Evolutionary conservation across 2,797 vertebrate species (phyloP).

Genomic region (Sebastes taczanowskii): DNA sequence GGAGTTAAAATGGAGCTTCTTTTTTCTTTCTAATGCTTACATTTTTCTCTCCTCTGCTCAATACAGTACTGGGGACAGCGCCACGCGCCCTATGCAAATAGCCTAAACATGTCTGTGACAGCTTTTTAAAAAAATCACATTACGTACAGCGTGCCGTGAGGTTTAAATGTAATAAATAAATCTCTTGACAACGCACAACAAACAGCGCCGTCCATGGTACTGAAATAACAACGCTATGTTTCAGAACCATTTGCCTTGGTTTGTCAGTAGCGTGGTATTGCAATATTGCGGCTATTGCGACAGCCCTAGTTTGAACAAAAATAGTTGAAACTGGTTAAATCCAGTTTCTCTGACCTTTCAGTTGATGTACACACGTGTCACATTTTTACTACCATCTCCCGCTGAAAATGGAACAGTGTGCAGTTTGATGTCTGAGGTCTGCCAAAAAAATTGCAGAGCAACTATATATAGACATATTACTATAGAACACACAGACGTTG

Average conservation of each 20-base stretch:
- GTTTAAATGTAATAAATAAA: not conserved
- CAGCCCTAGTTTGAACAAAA: not conserved
- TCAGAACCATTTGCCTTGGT: not conserved
- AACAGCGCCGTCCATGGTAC: not conserved
- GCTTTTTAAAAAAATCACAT: not conserved
- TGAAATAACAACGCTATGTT: not conserved
- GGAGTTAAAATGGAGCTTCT: too few relatives aligned
- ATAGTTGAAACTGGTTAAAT: not conserved
- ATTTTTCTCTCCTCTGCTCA: not conserved
- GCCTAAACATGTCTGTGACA: not conserved
- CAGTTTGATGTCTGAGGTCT: conserved; percentile 5
- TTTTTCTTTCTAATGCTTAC: too few relatives aligned
- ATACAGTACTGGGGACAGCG: not conserved
- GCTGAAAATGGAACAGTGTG: not conserved
- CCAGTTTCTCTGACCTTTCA: not conserved
- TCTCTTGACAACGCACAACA: not conserved
- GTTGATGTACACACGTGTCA: not conserved
- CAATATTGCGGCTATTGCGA: not conserved
- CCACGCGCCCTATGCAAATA: not conserved
- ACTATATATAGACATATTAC: not conserved
- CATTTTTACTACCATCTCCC: not conserved
- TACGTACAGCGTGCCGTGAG: not conserved
- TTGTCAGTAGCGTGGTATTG: not conserved
- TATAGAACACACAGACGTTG: not conserved
- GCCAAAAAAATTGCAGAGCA: not conserved